phyloP scores from a whole-genome alignment of 2,113 vertebrate species.

The Elephantulus edwardii region DNA sequence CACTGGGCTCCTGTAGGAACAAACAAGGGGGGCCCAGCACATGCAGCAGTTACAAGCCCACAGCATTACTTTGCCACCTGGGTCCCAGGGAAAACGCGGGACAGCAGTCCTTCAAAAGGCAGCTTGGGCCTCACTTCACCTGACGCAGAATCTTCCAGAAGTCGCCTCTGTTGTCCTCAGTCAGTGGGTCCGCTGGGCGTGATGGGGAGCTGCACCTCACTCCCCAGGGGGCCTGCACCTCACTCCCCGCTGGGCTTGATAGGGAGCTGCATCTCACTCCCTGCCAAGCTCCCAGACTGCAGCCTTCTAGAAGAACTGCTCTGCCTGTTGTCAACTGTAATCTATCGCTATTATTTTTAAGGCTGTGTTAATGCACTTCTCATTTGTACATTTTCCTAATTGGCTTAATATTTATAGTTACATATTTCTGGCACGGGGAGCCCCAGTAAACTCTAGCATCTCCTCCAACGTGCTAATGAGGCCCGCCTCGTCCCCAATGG shows the following conservation, averaged over 20 bases:
- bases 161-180: too few species aligned
- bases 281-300: not conserved
- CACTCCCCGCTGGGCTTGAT: not conserved
- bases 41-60: rapidly evolving
- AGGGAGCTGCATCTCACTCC: rapidly evolving
- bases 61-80: not conserved
- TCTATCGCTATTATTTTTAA: conserved; percentile 4
- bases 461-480: conserved; percentile 50
- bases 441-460: conserved; percentile 52
- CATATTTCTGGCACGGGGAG: conserved; percentile 68
- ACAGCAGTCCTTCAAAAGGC: rapidly evolving
- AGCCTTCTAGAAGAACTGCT: rapidly evolving
- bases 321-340: not conserved
- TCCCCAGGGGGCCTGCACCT: too few species aligned
- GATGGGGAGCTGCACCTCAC: too few species aligned
- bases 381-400: conserved; percentile 73
- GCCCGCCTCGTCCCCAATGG: not conserved
- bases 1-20: not conserved
- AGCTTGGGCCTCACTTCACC: not conserved
- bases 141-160: not conserved
- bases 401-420: conserved; percentile 63
- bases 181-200: too few species aligned
- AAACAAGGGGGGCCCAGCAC: rapidly evolving
- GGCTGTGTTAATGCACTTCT: conserved; percentile 50
- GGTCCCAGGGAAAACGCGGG: not conserved